phyloP scores from a whole-genome alignment of 2,113 vertebrate species.

The Herpailurus yagouaroundi region DNA sequence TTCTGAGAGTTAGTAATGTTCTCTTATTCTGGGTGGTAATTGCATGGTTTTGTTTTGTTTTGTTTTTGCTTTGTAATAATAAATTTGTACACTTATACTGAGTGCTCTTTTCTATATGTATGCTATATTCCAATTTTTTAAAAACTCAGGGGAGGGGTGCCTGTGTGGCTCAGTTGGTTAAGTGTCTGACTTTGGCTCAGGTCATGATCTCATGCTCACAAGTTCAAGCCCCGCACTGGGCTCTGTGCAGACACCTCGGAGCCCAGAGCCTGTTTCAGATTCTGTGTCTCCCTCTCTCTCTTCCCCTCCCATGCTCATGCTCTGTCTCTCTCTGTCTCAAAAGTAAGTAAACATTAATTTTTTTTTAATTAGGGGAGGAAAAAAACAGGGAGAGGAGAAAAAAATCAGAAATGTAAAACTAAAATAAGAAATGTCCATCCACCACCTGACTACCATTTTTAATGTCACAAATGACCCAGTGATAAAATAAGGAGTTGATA shows the following conservation, averaged over 20 bases:
- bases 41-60: not conserved
- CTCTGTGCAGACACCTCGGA: too few species aligned
- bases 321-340: too few species aligned
- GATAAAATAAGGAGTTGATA: not conserved
- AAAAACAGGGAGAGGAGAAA: not conserved
- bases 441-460: not conserved
- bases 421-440: not conserved
- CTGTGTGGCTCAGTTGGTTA: too few species aligned
- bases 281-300: too few species aligned
- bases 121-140: not conserved
- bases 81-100: not conserved
- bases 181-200: too few species aligned
- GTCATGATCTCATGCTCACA: too few species aligned
- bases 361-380: too few species aligned
- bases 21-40: not conserved
- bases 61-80: not conserved
- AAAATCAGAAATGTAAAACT: not conserved
- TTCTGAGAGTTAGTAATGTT: not conserved
- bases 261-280: too few species aligned
- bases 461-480: not conserved
- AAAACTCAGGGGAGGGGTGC: not conserved
- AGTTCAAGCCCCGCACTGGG: too few species aligned
- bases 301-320: too few species aligned
- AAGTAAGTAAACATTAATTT: too few species aligned
- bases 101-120: not conserved